Base-by-base conservation (phyloP, 2,888 invertebrate species). In the Drosophila pseudotalamancana region DNA sequence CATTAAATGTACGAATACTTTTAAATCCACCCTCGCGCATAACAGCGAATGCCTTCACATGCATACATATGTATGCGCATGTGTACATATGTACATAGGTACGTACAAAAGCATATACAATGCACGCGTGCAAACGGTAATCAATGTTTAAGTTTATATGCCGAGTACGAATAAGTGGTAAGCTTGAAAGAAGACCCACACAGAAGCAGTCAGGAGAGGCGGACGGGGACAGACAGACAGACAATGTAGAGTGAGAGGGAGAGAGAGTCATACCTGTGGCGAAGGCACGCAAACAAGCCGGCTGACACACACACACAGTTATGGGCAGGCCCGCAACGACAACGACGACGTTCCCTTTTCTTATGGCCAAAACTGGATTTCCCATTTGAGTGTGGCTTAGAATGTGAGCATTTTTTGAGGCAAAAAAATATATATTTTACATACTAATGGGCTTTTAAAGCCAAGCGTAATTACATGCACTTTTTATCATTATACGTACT, bases 361-460 rank as follows among this genome's bases (percentile, higher is more conserved):
- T 78, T 87, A 81, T 84, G 78, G 78, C 87, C 80, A 87, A 80
- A 80, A 80, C 80, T 80, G 85, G 80, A 87, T 87, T 80, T 85
- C 74, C 74, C 74, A 79, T 63, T 73, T 57, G 55, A 76, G 53
- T 68, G 51, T 57, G 64, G 84, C 85, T 80, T 87, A 87, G 82
- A 80, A 84, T 84, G 74, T 77, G 62, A 81, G 60, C 73, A 79
- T 57, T 72, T 60, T 56, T 48, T 14, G 46, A 59, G 56, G 54
- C 59, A 60, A 72, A 56, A 53, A 57, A 27, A 34, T 46, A 27
- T 27, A 29, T 37, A 51, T 66, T 84, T 73, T 77, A 81, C 81
- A 87, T 84, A 77, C 78, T 65, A 87, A 84, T 80, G 70, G 66
- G 49, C 59, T 77, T 81, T 80, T 72, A 65, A 84, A 87, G 64